Evolutionary conservation across 2,888 invertebrate genomes (phyloP), one percentile per base, ranked within the genome.

Genomic region (Tridacna crocea): DNA sequence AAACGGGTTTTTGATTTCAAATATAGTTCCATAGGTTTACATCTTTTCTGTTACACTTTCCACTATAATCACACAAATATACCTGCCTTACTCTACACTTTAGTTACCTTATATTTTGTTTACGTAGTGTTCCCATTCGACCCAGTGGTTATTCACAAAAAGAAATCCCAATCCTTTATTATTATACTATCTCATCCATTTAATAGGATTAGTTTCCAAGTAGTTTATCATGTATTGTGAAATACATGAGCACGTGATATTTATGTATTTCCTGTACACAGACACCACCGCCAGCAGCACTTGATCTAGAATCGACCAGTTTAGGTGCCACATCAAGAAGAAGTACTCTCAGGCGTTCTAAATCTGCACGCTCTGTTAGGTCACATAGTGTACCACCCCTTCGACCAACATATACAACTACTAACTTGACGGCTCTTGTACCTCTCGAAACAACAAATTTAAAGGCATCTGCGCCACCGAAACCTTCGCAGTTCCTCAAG

Each of bases 101-200:
- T 70, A 70, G 70, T 70, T 60, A 58, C 47, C 51, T 66, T 74
- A 74, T 26, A 66, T 77, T 83, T 77, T 83, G 79, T 77, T 79
- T 48, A 65, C 80, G 84, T 84, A 84, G 84, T 84, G 84, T 84
- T 79, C 84, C 76, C 61, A 79, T 80, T 75, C 58, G 84, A 84
- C 80, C 83, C 83, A 80, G 83, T 73, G 77, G 58, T 73, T n/a
- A 70, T 47, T 55, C 2, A 36, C 8, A 36, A 2, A 36, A 4
- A 36, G 8, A 36, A 36, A 36, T 36, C 36, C 36, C 8, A 36
- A 4, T 4, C 36, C 36, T 36, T 36, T 36, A 36, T 36, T 36
- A n/a, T 36, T 36, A 36, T 36, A 36, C 36, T 36, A 36, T 36
- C 36, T 36, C 36, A 36, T 36, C 36, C 36, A 36, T 36, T 36